Conservation (phyloP, 2,797 vertebrate genomes). For the Amniataba percoides region DNA sequence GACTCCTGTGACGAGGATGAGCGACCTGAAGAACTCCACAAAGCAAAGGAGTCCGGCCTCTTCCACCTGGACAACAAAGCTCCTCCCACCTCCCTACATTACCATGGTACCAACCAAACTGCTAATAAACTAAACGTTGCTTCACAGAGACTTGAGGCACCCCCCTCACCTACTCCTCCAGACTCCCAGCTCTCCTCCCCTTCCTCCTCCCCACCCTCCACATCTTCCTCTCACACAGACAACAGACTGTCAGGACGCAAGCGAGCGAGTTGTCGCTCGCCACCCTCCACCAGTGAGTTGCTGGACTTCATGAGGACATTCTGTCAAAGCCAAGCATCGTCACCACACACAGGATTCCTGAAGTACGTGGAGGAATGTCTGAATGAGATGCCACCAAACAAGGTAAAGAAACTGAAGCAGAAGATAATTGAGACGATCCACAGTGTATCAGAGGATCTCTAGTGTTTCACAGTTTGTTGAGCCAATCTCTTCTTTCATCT, state of each 20-base stretch:
- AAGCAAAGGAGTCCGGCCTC: background rate
- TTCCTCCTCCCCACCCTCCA: constrained; percentile 48
- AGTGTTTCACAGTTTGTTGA: constrained; percentile 1
- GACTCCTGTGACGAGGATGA: constrained; percentile 73
- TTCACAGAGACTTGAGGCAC: background rate
- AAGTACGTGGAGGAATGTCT: constrained; percentile 78
- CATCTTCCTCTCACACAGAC: constrained; percentile 42
- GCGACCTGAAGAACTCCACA: constrained; percentile 8
- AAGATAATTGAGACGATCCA: constrained; percentile 74
- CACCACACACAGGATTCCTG: constrained; percentile 69
- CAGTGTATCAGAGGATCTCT: constrained; percentile 50
- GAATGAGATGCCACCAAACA: constrained; percentile 66
- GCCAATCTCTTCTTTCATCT: background rate
- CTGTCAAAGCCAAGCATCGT: constrained; percentile 41
- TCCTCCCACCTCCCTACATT: constrained; percentile 8
- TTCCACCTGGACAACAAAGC: constrained; percentile 21
- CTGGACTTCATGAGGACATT: constrained; percentile 59
- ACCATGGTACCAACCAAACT: background rate
- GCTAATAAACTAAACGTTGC: background rate
- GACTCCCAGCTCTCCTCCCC: constrained; percentile 62
- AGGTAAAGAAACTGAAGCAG: constrained; percentile 72
- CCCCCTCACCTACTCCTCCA: constrained; percentile 60
- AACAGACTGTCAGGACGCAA: constrained; percentile 50
- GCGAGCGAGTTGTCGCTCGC: background rate
- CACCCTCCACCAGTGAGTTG: background rate